phyloP scores from a whole-genome alignment of 1,140 invertebrate species.

The Teleogryllus occipitalis region DNA sequence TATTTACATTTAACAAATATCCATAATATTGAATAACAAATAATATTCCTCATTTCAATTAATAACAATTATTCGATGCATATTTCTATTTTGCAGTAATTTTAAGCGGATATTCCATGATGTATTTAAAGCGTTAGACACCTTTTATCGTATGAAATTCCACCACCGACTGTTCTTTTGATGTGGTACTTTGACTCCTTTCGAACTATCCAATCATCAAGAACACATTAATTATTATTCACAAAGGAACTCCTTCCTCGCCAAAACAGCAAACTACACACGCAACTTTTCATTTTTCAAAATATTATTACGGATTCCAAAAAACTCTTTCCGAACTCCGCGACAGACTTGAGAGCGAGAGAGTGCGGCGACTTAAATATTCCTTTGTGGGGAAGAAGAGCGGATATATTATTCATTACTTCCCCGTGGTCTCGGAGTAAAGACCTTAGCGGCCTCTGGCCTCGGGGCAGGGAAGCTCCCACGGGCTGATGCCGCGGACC shows the following conservation, averaged over 20 bases:
- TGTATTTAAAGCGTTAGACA: too few relatives aligned
- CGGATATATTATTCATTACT: constrained; percentile 5
- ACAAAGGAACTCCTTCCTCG: not conserved
- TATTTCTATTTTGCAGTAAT: too few relatives aligned
- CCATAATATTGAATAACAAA: too few relatives aligned
- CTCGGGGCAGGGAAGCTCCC: not conserved
- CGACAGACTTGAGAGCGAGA: not conserved
- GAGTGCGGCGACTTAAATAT: constrained; percentile 1
- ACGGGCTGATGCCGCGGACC: not conserved
- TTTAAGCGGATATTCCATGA: too few relatives aligned
- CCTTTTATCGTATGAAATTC: too few relatives aligned
- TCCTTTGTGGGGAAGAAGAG: not conserved
- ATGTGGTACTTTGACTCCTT: too few relatives aligned
- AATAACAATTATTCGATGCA: too few relatives aligned
- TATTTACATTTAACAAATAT: too few relatives aligned
- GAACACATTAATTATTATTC: not conserved
- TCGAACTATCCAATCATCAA: too few relatives aligned
- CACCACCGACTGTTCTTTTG: too few relatives aligned
- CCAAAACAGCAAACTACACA: not conserved
- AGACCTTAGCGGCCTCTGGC: constrained; percentile 2
- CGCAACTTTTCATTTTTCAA: constrained; percentile 5
- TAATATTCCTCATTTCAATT: too few relatives aligned
- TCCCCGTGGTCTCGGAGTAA: constrained; percentile 2
- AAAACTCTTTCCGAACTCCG: not conserved
- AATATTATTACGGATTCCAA: constrained; percentile 1